Percentiles rank a stretch among this genome's conserved stretches.
phyloP scores from a whole-genome alignment of 2,113 vertebrate species.

The Dendropsophus ebraccatus region DNA sequence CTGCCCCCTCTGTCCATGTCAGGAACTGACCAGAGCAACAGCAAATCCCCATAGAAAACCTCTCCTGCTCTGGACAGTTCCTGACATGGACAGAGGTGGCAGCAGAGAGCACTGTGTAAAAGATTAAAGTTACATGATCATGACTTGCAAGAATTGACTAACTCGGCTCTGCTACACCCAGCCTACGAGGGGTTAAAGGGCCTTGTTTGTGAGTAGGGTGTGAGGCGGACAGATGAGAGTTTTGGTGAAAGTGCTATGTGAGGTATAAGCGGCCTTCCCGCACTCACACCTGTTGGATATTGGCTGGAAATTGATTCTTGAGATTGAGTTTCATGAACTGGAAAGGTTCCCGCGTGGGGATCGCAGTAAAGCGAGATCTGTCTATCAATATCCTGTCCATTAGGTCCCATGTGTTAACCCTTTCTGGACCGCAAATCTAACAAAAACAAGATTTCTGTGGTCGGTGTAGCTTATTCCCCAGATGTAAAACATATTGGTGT shows the following conservation, averaged over 20 bases:
- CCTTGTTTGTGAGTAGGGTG: background rate
- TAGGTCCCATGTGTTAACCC: background rate
- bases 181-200: background rate
- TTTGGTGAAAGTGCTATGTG: constrained; percentile 63
- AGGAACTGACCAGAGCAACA: no score
- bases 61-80: no score
- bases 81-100: no score
- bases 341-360: constrained; percentile 39
- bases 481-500: background rate
- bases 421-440: background rate
- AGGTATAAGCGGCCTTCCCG: constrained; percentile 53
- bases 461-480: no score
- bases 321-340: background rate
- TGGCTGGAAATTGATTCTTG: background rate
- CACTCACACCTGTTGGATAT: constrained; percentile 63
- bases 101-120: no score
- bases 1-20: no score
- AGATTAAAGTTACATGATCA: no score
- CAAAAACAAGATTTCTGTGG: no score
- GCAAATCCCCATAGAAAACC: no score
- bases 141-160: no score
- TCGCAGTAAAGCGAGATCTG: constrained; percentile 6
- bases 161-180: background rate
- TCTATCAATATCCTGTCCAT: background rate
- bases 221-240: constrained; percentile 62